These are phyloP conservation scores for Tympanuchus pallidicinctus DNA, from an alignment of 2,113 vertebrate species.

Conservation along the genomic window DNA sequence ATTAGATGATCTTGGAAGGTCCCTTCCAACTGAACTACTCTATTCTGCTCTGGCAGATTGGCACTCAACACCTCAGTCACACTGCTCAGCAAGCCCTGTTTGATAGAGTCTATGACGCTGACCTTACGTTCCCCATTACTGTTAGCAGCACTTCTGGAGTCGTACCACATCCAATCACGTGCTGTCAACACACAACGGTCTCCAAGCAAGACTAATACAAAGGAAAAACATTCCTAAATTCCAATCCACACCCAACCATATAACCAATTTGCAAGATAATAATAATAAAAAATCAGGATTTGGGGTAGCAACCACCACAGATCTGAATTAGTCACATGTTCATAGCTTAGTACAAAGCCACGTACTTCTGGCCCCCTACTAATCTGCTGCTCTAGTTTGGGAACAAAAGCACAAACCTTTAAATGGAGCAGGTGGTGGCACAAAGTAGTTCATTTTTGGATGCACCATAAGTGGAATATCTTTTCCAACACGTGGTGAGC, in stretches of 20 bases:
- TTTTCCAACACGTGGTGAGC: neutral
- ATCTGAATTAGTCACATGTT: neutral
- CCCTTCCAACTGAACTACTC: neutral
- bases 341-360: neutral
- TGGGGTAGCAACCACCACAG: neutral
- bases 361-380: neutral
- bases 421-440: neutral
- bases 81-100: neutral
- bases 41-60: neutral
- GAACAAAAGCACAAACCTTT: neutral
- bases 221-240: neutral
- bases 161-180: neutral
- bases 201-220: neutral
- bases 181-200: neutral
- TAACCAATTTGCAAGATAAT: neutral
- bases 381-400: neutral
- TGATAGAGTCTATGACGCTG: rapidly evolving
- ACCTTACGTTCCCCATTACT: neutral
- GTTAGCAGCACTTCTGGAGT: neutral
- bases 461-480: neutral
- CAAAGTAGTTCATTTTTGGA: constrained; percentile 32
- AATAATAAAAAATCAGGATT: neutral
- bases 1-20: neutral
- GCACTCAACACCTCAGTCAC: neutral
- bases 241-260: neutral